These are phyloP conservation scores for Meandrusa payeni DNA, from an alignment of 2,888 invertebrate genomes.

Conservation along the genomic window DNA sequence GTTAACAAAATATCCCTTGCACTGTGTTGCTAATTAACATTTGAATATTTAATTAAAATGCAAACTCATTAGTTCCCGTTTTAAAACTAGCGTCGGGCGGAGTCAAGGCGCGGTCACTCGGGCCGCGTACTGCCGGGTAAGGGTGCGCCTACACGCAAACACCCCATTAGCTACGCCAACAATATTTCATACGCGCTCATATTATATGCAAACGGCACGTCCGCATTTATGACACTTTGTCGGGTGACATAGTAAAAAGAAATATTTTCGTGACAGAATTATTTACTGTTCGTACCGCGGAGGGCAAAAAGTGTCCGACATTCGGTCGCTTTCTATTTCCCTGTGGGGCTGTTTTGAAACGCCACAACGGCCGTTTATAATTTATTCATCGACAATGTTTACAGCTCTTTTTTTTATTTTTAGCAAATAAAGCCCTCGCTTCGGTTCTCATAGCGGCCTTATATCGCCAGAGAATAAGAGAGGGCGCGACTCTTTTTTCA, in stretches of 20 bases:
- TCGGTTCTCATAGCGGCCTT: too few species aligned
- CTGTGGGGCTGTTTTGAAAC: neutral
- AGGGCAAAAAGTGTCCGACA: conserved; percentile 38
- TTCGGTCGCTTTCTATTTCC: conserved; percentile 22
- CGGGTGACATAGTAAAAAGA: conserved; percentile 47
- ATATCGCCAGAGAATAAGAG: too few species aligned
- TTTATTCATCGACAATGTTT: conserved; percentile 12
- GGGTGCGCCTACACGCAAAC: conserved; percentile 69
- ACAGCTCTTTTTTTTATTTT: too few species aligned
- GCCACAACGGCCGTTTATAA: conserved; percentile 1
- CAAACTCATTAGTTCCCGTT: conserved; percentile 28
- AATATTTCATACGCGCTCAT: conserved; percentile 65
- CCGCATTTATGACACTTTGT: conserved; percentile 61
- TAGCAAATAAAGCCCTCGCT: too few species aligned
- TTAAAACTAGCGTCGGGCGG: conserved; percentile 31
- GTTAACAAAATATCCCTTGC: neutral
- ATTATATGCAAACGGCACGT: conserved; percentile 66
- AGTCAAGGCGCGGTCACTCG: conserved; percentile 47
- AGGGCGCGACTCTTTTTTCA: too few species aligned
- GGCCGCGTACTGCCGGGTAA: conserved; percentile 38
- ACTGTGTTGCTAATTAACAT: conserved; percentile 17
- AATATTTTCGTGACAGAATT: conserved; percentile 43
- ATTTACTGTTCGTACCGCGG: conserved; percentile 44
- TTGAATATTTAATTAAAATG: conserved; percentile 31
- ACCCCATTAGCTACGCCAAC: conserved; percentile 59